Conservation (phyloP, 2,888 invertebrate species). For the Pardosa pseudoannulata region DNA sequence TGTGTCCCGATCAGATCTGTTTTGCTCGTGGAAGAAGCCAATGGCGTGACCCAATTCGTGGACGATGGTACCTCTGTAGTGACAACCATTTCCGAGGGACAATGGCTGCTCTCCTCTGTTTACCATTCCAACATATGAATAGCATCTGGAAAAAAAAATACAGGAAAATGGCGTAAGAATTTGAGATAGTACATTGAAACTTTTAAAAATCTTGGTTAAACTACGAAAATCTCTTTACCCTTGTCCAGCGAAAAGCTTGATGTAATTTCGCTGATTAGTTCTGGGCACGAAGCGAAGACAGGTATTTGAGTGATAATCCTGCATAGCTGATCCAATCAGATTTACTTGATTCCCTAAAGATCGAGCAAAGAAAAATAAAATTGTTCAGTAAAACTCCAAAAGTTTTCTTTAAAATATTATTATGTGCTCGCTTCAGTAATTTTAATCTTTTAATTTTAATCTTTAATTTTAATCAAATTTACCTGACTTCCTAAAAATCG, state of each 20-base stretch:
- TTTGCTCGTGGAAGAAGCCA: conserved; percentile 61
- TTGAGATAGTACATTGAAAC: no score
- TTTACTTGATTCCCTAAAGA: not conserved
- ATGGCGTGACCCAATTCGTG: conserved; percentile 59
- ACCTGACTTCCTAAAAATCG: no score
- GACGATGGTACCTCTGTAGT: conserved; percentile 21
- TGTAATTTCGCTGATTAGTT: conserved; percentile 4
- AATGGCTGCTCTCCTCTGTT: conserved; percentile 8
- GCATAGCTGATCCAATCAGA: not conserved
- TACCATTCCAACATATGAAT: conserved; percentile 34
- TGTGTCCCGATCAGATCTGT: conserved; percentile 39
- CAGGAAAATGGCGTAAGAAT: no score
- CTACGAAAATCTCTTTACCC: no score
- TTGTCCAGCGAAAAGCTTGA: not conserved
- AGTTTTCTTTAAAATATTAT: no score
- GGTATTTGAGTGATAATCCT: not conserved
- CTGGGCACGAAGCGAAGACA: not conserved
- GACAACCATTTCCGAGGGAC: conserved; percentile 11
- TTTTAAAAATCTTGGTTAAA: no score
- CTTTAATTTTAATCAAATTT: no score
- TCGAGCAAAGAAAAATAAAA: not conserved
- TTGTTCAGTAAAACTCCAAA: no score
- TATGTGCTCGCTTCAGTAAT: no score
- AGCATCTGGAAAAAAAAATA: conserved; percentile 58
- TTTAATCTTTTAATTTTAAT: no score